Evolutionary conservation across 2,113 vertebrate species (phyloP), one percentile per base, ranked within the genome.

Genomic region (Sciurus niger): DNA sequence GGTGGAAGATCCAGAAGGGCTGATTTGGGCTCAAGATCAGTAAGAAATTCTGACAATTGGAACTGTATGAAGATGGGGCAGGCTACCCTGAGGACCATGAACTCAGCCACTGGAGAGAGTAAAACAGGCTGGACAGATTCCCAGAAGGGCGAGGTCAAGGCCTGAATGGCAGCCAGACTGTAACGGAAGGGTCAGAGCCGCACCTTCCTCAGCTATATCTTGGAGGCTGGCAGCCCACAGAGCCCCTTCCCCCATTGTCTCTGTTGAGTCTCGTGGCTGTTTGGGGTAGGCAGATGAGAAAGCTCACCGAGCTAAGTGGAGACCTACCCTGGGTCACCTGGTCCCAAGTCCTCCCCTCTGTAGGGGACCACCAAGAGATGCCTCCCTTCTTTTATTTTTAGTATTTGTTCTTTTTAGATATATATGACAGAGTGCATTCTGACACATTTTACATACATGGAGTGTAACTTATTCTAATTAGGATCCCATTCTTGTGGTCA

Each of bases 191-290:
- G 55, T 28, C 37, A 25, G 7, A 73, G 83, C 53, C 28, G 22
- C 17, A 46, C 13, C 30, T 4, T 16, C 28, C 6, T 1, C 18
- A 18, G 34, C 6, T 51, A 8, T 0, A 0, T 10, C 10, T 55
- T 46, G 5, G 1, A 17, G 20, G 30, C 4, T 43, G 67, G 12
- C 3, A 8, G 11, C 16, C 88, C 77, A 86, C 13, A 78, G 43
- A 53, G 80, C 30, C 68, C 13, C 17, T 18, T 24, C 6, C 6
- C 30, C 43, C 43, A 30, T 55, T 8, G 30, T 22, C 22, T 78
- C 70, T 2, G 0, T 4, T 20, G 82, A 63, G 2, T 46, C 68
- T 51, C 17, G 2, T 22, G 51, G 12, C 51, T 74, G 51, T 60
- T 78, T 74, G 24, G 63, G 30, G 72, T 11, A 76, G 28, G 46